Conservation (phyloP, 2,113 vertebrate genomes). For the Osmerus mordax region DNA sequence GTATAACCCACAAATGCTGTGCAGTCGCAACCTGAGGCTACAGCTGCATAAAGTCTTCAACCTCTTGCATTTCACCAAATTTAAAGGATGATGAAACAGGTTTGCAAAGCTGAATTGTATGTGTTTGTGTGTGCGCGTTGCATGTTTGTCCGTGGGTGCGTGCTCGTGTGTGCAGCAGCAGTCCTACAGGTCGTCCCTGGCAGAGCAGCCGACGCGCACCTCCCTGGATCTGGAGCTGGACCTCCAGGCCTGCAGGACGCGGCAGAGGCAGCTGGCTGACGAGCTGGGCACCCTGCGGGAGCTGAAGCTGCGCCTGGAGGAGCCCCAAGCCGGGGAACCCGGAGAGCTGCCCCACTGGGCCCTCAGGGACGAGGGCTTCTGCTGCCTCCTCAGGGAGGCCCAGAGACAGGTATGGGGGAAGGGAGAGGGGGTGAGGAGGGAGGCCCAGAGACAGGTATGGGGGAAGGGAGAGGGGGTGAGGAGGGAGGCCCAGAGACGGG, state of each 20-base stretch:
- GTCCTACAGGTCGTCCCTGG: slow-evolving; percentile 88
- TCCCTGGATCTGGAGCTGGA: slow-evolving; percentile 99
- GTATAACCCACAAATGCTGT: too few relatives aligned
- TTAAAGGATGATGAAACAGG: background rate
- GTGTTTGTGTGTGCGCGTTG: too few relatives aligned
- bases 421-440: slow-evolving; percentile 48
- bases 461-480: slow-evolving; percentile 2
- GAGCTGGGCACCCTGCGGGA: slow-evolving; percentile 88
- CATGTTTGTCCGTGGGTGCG: background rate
- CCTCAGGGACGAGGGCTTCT: slow-evolving; percentile 89
- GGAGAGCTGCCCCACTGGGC: slow-evolving; percentile 88
- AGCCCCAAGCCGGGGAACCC: slow-evolving; percentile 79
- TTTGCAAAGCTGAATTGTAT: background rate
- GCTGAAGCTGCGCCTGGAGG: slow-evolving; percentile 89
- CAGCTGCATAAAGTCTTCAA: too few relatives aligned
- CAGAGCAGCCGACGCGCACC: slow-evolving; percentile 89
- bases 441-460: slow-evolving; percentile 87
- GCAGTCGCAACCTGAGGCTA: too few relatives aligned
- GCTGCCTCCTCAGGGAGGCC: slow-evolving; percentile 86
- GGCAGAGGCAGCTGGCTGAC: slow-evolving; percentile 91
- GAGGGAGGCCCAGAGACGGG: slow-evolving; percentile 83
- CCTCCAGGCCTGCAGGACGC: slow-evolving; percentile 95
- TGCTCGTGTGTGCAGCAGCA: slow-evolving; percentile 64
- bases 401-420: slow-evolving; percentile 88
- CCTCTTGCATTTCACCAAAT: too few relatives aligned